A percentile compares a stretch with the other conserved stretches of the same genome.
phyloP scores from a whole-genome alignment of 2,888 invertebrate genomes.

The Orthosia incerta region DNA sequence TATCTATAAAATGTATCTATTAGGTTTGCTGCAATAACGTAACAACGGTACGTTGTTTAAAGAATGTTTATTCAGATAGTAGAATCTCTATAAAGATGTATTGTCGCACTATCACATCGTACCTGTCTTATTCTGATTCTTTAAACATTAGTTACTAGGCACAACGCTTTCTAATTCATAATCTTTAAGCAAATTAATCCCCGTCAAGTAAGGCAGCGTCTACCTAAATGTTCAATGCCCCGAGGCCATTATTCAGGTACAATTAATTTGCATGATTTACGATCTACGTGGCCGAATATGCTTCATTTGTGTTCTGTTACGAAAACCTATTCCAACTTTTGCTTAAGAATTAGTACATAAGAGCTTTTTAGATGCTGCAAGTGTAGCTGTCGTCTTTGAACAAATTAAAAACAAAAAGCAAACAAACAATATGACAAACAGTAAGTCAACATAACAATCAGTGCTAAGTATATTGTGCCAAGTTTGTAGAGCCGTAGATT shows the following conservation, averaged over 20 bases:
- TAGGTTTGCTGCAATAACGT: no score
- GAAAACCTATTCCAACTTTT: background rate
- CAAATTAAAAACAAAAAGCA: slow-evolving; percentile 27
- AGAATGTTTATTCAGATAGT: background rate
- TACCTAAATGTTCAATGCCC: slow-evolving; percentile 41
- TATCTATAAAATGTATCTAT: no score
- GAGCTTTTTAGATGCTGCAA: slow-evolving; percentile 1
- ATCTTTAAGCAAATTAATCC: slow-evolving; percentile 48
- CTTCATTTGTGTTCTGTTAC: slow-evolving; percentile 42
- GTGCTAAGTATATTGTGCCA: slow-evolving; percentile 68
- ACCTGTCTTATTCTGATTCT: background rate
- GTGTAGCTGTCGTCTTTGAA: background rate
- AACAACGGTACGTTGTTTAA: no score
- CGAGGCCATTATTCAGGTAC: slow-evolving; percentile 51
- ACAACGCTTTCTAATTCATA: slow-evolving; percentile 32
- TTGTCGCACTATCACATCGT: background rate
- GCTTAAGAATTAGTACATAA: background rate
- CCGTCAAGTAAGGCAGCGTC: slow-evolving; percentile 33
- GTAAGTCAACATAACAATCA: slow-evolving; percentile 66
- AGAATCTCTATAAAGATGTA: background rate
- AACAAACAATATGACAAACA: slow-evolving; percentile 56
- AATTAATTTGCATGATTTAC: slow-evolving; percentile 59
- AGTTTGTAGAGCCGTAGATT: slow-evolving; percentile 77
- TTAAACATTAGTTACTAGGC: background rate
- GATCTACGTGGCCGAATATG: slow-evolving; percentile 42